phyloP scores from a whole-genome alignment of 2,888 invertebrate species.

The Tribolium freemani region DNA sequence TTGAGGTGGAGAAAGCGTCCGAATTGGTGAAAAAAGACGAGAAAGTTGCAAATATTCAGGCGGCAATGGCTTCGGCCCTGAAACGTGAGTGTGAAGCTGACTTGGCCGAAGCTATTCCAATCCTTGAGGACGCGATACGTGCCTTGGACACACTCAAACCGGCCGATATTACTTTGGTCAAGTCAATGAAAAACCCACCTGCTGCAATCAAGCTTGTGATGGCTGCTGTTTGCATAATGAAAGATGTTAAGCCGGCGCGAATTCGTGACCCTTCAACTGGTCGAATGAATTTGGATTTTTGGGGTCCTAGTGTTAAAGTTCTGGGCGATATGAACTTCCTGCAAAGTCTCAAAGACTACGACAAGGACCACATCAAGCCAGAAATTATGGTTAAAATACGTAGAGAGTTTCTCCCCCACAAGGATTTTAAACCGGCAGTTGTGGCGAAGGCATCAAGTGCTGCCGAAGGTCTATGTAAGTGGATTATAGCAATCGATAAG shows the following conservation, averaged over 20 bases:
- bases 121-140: constrained; percentile 80
- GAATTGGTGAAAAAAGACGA: constrained; percentile 88
- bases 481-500: constrained; percentile 92
- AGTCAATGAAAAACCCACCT: constrained; percentile 92
- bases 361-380: constrained; percentile 86
- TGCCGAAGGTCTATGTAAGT: constrained; percentile 92
- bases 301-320: constrained; percentile 82
- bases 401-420: constrained; percentile 81
- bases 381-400: constrained; percentile 81
- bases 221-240: constrained; percentile 93
- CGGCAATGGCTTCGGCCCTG: constrained; percentile 84
- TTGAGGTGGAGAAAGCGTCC: constrained; percentile 83
- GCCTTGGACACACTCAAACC: constrained; percentile 90
- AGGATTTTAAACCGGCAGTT: constrained; percentile 83
- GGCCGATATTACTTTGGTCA: constrained; percentile 86
- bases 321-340: constrained; percentile 87
- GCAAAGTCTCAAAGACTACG: constrained; percentile 81
- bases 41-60: constrained; percentile 88
- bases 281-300: constrained; percentile 82
- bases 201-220: constrained; percentile 86
- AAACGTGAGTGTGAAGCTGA: constrained; percentile 95
- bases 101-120: constrained; percentile 88
- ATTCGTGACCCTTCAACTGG: constrained; percentile 80
- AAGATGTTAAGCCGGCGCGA: constrained; percentile 83
- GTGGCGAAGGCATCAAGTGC: constrained; percentile 93